These are phyloP conservation scores for Auanema freiburgensis DNA, from an alignment of 2,888 invertebrate genomes.

Conservation along the genomic window DNA sequence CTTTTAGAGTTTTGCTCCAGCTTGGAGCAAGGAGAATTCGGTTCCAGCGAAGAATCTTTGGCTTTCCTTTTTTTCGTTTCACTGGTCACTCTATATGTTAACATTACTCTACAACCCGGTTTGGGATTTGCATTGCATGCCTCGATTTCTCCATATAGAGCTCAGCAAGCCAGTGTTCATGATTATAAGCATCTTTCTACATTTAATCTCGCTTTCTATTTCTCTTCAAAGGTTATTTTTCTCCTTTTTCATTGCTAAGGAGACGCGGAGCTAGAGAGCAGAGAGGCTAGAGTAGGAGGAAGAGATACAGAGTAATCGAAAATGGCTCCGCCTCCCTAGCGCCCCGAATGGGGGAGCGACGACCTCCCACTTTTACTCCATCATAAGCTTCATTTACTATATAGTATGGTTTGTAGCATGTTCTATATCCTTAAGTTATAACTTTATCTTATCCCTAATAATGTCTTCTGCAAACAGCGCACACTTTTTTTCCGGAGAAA, in stretches of 20 bases:
- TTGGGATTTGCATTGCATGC: background rate
- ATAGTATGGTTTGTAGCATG: too few relatives aligned
- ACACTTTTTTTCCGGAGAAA: too few relatives aligned
- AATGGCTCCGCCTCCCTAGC: constrained; percentile 41
- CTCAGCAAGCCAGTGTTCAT: too few relatives aligned
- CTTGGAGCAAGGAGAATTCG: too few relatives aligned
- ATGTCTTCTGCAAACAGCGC: background rate
- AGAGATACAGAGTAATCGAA: constrained; percentile 38
- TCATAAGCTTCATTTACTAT: too few relatives aligned
- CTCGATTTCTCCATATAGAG: background rate
- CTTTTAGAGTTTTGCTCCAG: too few relatives aligned
- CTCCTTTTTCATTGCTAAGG: background rate
- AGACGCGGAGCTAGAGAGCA: constrained; percentile 12
- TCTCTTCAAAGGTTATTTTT: background rate
- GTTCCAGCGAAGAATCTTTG: too few relatives aligned
- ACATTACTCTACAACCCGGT: background rate
- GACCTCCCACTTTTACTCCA: constrained; percentile 27
- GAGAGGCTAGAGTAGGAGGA: constrained; percentile 12
- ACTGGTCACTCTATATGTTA: too few relatives aligned
- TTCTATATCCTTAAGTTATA: too few relatives aligned
- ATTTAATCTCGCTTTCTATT: background rate
- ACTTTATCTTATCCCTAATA: too few relatives aligned
- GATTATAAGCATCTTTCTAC: too few relatives aligned
- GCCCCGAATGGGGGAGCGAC: constrained; percentile 46
- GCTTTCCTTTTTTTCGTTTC: too few relatives aligned